These are phyloP conservation scores for Mamestra configurata DNA, from an alignment of 1,140 invertebrate genomes.

Conservation along the genomic window DNA sequence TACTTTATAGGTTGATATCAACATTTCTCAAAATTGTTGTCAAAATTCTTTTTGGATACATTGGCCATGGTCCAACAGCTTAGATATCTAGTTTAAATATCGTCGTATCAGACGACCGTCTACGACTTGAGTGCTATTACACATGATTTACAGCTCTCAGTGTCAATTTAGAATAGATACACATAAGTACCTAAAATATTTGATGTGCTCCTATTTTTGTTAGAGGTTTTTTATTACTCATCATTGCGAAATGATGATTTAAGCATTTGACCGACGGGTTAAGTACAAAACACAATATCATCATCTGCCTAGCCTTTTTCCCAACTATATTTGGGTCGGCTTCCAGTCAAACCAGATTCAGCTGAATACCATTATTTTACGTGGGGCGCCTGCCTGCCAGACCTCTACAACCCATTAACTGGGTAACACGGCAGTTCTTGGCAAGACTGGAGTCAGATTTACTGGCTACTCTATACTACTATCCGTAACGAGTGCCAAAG, in stretches of 20 bases:
- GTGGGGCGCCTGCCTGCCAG: too few species aligned
- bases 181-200: constrained; percentile 39
- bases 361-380: too few species aligned
- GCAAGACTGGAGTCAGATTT: too few species aligned
- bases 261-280: neutral
- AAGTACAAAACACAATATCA: neutral
- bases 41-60: constrained; percentile 72
- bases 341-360: too few species aligned
- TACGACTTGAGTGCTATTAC: constrained; percentile 67
- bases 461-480: too few species aligned
- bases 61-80: constrained; percentile 72
- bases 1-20: constrained; percentile 19
- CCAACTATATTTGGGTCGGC: too few species aligned
- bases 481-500: too few species aligned
- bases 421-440: too few species aligned
- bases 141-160: constrained; percentile 70
- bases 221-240: neutral
- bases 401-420: too few species aligned
- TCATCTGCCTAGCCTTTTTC: too few species aligned
- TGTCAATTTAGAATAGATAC: constrained; percentile 56
- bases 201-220: constrained; percentile 43
- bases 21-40: constrained; percentile 51
- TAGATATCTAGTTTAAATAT: constrained; percentile 74
- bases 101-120: constrained; percentile 69
- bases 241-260: constrained; percentile 4